Percentiles rank a stretch among this genome's conserved stretches.
Evolutionary conservation across 2,113 vertebrate genomes (phyloP).

Genomic region (Gavialis gangeticus): DNA sequence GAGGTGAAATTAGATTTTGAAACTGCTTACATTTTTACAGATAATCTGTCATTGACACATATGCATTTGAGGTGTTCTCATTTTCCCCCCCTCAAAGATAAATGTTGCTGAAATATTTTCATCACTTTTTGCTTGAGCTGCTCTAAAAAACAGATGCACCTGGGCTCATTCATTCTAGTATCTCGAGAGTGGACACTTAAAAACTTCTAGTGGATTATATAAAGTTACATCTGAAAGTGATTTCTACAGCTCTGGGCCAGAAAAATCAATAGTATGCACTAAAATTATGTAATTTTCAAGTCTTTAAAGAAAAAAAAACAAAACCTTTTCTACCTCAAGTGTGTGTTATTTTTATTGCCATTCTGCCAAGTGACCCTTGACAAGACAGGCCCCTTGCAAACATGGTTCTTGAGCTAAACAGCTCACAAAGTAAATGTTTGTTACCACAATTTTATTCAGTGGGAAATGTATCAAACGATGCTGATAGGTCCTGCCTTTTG

Average conservation of each 20-base stretch:
- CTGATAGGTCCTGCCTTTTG: background rate
- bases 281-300: background rate
- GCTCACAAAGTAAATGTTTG: background rate
- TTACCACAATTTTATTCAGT: background rate
- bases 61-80: background rate
- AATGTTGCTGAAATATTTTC: background rate
- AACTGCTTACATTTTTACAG: background rate
- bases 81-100: background rate
- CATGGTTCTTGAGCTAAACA: background rate
- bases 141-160: background rate
- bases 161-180: background rate
- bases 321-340: background rate
- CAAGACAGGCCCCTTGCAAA: background rate
- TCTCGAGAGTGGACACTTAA: background rate
- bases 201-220: background rate
- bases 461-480: background rate
- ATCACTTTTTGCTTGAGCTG: background rate
- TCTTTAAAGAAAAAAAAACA: background rate
- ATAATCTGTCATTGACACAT: background rate
- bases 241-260: background rate
- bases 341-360: background rate
- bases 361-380: background rate
- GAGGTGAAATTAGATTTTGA: background rate
- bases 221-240: background rate
- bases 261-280: background rate